Base-by-base conservation (phyloP, 2,888 invertebrate species). In the Saturnia japonica region DNA sequence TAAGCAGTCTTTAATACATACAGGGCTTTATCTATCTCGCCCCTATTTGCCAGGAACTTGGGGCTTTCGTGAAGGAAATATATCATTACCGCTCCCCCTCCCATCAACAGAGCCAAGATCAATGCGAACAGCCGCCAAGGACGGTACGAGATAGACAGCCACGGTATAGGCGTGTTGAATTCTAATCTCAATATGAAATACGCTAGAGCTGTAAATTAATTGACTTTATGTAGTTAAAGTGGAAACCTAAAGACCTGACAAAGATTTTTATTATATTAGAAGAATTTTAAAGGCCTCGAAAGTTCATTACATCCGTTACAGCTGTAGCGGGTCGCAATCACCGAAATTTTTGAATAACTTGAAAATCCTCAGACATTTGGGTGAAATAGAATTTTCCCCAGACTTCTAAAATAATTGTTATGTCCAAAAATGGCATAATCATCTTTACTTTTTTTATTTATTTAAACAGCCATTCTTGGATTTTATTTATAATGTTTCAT, bases 101-200 rank as follows among this genome's bases (percentile, higher is more conserved):
- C 82, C 8, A 81, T 71, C 8, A 78, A 77, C 1, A 78, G n/a
- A 0, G 81, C 74, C 74, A 81, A 70, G 9, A 75, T 74, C 0
- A 95, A 87, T 1, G 96, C 84, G 71, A 96, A 95, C 19, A 96
- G 76, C 57, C 97, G 91, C 97, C 97, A 97, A 1, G 96, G 95
- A 72, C 95, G 93, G 74, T 95, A 95, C 0, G 80, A 80, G 68
- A 96, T 80, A 2, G 47, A 57, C 43, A 95, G 76, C 4, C 88
- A 72, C 3, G 78, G 78, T 8, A 82, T 47, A 0, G 85, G 76
- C 0, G 90, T 62, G 1, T 88, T 82, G 70, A 93, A 81, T 16
- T 85, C 69, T n/a, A 78, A 66, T 0, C 72, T 73, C n/a, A 78
- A 62, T 51, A 78, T 71, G 7, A 79, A 62, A 45, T 73, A 79